A percentile compares a stretch with the other conserved stretches of the same genome.
Conservation (phyloP, 2,888 invertebrate genomes). For the Mayetiola destructor region DNA sequence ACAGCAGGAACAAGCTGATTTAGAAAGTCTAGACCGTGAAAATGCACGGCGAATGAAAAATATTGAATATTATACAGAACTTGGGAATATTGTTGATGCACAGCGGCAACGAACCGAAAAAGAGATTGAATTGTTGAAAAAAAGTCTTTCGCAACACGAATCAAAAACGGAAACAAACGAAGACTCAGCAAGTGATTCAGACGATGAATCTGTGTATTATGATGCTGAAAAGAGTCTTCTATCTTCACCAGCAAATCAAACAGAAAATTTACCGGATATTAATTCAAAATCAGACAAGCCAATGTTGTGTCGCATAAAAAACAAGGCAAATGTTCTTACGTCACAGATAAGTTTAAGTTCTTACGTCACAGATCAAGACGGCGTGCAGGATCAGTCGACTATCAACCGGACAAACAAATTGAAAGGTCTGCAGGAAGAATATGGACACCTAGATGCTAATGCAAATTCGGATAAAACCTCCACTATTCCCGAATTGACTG, state of each 20-base stretch:
- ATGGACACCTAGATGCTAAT: constrained; percentile 20
- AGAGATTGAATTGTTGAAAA: not conserved
- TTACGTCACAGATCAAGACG: not conserved
- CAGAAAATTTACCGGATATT: constrained; percentile 15
- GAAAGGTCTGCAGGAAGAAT: constrained; percentile 47
- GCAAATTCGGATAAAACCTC: not conserved
- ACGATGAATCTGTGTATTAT: not conserved
- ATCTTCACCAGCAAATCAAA: not conserved
- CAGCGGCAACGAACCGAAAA: not conserved
- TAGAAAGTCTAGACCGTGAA: constrained; percentile 23
- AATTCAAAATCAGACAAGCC: constrained; percentile 24
- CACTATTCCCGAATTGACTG: constrained; percentile 22
- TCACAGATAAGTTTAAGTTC: constrained; percentile 10
- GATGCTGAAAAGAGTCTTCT: not conserved
- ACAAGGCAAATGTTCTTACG: not conserved
- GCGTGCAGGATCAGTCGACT: constrained; percentile 31
- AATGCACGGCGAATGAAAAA: constrained; percentile 26
- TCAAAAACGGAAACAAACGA: too few relatives aligned
- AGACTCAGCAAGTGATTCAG: not conserved
- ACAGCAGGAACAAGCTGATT: constrained; percentile 25
- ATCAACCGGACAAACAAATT: constrained; percentile 46
- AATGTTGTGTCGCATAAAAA: constrained; percentile 9
- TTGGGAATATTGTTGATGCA: constrained; percentile 22
- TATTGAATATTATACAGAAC: constrained; percentile 27
- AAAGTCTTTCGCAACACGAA: not conserved